Conservation (phyloP, 2,797 vertebrate species). For the Acrossocheilus fasciatus region DNA sequence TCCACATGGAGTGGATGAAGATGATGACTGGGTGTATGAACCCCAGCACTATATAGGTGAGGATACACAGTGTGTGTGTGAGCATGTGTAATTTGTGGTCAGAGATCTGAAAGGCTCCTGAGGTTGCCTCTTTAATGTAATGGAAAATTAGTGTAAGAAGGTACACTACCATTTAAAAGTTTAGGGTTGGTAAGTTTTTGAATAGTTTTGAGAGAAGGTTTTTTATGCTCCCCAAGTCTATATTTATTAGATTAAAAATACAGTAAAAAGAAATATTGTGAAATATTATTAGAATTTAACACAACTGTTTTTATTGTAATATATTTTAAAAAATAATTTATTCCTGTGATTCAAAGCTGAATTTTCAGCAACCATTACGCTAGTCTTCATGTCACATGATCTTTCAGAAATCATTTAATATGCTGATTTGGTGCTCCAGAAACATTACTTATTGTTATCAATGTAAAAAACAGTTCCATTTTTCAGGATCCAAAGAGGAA, state of each 20-base stretch:
- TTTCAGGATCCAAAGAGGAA: not conserved
- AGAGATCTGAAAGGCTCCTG: not conserved
- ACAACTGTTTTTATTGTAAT: not conserved
- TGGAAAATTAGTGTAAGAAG: not conserved
- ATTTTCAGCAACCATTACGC: not conserved
- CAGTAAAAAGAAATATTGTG: not conserved
- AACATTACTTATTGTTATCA: not conserved
- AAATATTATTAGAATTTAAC: not conserved
- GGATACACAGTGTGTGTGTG: slow-evolving; percentile 35
- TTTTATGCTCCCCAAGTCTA: not conserved
- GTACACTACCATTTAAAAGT: not conserved
- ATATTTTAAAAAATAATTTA: not conserved
- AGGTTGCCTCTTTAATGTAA: not conserved
- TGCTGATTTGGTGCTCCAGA: not conserved
- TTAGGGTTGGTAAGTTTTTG: not conserved
- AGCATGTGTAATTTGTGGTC: slow-evolving; percentile 26
- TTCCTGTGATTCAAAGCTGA: not conserved
- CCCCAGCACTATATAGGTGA: slow-evolving; percentile 92
- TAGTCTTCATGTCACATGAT: not conserved
- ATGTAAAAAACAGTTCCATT: not conserved
- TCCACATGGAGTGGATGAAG: slow-evolving; percentile 72
- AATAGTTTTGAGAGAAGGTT: not conserved
- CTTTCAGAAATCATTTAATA: not conserved
- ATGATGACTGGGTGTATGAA: slow-evolving; percentile 87
- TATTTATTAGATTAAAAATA: not conserved